Conservation (phyloP, 2,113 vertebrate species). For the Sterrhoptilus dennistouni region DNA sequence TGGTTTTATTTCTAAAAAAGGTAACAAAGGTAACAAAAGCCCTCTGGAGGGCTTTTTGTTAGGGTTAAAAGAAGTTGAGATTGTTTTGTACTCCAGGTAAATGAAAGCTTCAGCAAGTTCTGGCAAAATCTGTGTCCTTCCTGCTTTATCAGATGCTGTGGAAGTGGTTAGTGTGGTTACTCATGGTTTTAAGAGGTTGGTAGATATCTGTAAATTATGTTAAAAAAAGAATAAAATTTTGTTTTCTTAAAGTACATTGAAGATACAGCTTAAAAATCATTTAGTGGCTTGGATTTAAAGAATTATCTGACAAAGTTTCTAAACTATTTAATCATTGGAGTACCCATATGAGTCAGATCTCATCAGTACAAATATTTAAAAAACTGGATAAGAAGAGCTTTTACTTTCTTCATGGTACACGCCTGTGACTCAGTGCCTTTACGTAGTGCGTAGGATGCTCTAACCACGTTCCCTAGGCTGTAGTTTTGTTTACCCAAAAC, state of each 20-base stretch:
- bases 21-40: neutral
- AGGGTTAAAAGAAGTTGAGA: neutral
- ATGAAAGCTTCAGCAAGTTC: neutral
- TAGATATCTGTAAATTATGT: neutral
- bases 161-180: neutral
- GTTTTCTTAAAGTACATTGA: neutral
- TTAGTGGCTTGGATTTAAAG: neutral
- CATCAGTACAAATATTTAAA: neutral
- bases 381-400: neutral
- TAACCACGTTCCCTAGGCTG: neutral
- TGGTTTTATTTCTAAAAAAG: neutral
- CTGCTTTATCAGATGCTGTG: neutral
- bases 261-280: neutral
- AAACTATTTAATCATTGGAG: neutral
- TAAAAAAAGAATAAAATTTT: neutral
- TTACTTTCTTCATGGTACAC: neutral
- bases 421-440: constrained; percentile 12
- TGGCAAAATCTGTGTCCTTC: neutral
- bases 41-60: neutral
- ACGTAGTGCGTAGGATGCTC: neutral
- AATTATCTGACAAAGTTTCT: neutral
- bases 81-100: neutral
- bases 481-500: neutral
- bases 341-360: neutral
- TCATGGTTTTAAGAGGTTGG: neutral